Evolutionary conservation across 2,797 vertebrate species (phyloP).

Genomic region (Paguma larvata): DNA sequence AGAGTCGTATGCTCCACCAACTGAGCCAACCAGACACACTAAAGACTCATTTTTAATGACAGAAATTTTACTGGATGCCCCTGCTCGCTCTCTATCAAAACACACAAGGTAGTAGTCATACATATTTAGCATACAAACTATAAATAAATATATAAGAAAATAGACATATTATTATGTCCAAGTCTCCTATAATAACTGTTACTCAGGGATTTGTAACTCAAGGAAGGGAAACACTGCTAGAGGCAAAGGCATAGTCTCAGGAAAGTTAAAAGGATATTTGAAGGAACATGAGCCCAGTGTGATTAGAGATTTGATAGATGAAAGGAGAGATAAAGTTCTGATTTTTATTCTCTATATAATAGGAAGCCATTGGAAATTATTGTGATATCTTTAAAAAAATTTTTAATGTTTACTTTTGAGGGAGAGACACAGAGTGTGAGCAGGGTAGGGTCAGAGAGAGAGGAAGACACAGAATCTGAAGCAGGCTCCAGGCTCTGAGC

Average conservation of each 20-base stretch:
- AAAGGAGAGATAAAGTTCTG: conserved; percentile 35
- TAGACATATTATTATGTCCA: background rate
- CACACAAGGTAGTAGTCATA: background rate
- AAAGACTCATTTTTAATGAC: background rate
- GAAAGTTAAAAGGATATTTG: background rate
- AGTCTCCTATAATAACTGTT: background rate
- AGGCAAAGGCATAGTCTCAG: conserved; percentile 25
- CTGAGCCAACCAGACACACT: background rate
- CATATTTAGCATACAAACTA: conserved; percentile 12
- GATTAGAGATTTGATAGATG: background rate
- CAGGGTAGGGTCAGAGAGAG: too few relatives aligned
- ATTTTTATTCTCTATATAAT: background rate
- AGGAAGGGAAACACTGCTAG: background rate
- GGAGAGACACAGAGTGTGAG: too few relatives aligned
- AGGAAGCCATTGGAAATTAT: conserved; percentile 21
- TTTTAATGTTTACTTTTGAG: too few relatives aligned
- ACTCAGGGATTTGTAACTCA: background rate
- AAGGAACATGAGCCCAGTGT: background rate
- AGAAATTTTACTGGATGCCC: conserved; percentile 2
- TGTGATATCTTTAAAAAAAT: background rate
- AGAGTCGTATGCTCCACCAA: background rate
- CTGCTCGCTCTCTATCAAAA: background rate
- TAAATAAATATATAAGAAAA: background rate
- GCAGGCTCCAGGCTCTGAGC: too few relatives aligned
- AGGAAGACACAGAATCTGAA: too few relatives aligned